These are phyloP conservation scores for Pachymerium ferrugineum DNA, from an alignment of 2,888 invertebrate genomes.

Conservation along the genomic window DNA sequence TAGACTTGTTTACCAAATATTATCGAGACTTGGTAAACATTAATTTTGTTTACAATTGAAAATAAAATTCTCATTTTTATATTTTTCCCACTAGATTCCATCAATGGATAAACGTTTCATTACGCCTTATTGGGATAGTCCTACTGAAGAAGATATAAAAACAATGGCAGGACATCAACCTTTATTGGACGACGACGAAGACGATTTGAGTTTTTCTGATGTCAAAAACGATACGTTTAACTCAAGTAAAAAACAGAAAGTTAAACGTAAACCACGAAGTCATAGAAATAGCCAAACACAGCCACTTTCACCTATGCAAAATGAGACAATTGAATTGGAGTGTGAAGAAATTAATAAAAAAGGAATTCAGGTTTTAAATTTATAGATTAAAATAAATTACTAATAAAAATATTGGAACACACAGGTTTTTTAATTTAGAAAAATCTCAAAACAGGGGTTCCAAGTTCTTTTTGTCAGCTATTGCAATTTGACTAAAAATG, in stretches of 20 bases:
- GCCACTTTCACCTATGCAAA: background rate
- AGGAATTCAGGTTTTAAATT: constrained; percentile 30
- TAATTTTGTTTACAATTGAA: background rate
- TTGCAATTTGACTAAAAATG: too few species aligned
- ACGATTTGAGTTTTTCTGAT: constrained; percentile 23
- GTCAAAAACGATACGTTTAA: background rate
- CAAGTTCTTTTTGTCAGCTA: too few species aligned
- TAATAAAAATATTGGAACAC: too few species aligned
- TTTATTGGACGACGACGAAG: constrained; percentile 31
- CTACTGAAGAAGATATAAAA: constrained; percentile 54
- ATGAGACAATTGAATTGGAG: constrained; percentile 1
- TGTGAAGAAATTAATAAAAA: constrained; percentile 28
- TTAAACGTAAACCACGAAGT: constrained; percentile 31
- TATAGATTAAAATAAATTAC: too few species aligned
- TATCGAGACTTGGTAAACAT: constrained; percentile 55
- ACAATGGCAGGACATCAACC: constrained; percentile 38
- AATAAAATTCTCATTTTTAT: too few species aligned
- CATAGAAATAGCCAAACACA: background rate
- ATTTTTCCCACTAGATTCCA: constrained; percentile 46
- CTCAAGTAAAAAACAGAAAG: constrained; percentile 30
- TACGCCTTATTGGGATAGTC: constrained; percentile 63
- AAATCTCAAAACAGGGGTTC: too few species aligned
- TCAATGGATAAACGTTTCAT: constrained; percentile 60
- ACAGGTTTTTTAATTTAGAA: too few species aligned
- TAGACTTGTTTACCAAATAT: constrained; percentile 61